These are phyloP conservation scores for Acomys russatus DNA, from an alignment of 2,797 vertebrate species.

Conservation along the genomic window DNA sequence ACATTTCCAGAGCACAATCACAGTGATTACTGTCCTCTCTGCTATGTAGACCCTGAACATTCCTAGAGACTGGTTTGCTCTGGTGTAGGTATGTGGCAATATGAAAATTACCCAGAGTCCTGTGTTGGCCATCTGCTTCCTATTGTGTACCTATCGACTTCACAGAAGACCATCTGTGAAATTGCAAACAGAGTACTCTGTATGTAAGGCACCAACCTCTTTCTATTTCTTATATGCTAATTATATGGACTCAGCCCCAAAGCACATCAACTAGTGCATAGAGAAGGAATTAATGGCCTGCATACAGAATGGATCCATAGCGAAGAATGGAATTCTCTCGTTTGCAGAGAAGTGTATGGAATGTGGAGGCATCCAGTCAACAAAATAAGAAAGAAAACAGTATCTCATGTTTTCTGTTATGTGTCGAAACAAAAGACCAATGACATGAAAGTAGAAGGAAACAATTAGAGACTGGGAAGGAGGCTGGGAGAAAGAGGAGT, in stretches of 20 bases:
- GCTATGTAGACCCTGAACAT: too few relatives aligned
- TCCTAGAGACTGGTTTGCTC: not conserved
- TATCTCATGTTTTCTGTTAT: not conserved
- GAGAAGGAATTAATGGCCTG: too few relatives aligned
- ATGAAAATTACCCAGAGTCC: too few relatives aligned
- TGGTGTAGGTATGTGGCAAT: not conserved
- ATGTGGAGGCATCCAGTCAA: not conserved
- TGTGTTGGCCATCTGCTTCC: not conserved
- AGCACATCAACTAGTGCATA: not conserved
- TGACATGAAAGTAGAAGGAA: not conserved
- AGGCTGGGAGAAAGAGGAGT: too few relatives aligned
- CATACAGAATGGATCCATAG: not conserved
- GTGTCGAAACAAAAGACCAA: not conserved
- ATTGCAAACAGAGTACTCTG: not conserved
- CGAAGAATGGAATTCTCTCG: not conserved
- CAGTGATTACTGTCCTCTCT: not conserved
- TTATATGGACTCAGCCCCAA: not conserved
- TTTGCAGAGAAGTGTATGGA: not conserved
- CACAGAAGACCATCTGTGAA: not conserved
- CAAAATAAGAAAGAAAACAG: not conserved
- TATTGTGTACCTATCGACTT: too few relatives aligned
- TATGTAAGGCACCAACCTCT: not conserved
- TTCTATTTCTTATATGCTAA: not conserved
- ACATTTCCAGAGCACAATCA: not conserved
- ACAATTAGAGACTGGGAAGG: not conserved